A percentile compares a stretch with the other conserved stretches of the same genome.
phyloP scores from a whole-genome alignment of 2,888 invertebrate species.

The Eustalomyia histrio region DNA sequence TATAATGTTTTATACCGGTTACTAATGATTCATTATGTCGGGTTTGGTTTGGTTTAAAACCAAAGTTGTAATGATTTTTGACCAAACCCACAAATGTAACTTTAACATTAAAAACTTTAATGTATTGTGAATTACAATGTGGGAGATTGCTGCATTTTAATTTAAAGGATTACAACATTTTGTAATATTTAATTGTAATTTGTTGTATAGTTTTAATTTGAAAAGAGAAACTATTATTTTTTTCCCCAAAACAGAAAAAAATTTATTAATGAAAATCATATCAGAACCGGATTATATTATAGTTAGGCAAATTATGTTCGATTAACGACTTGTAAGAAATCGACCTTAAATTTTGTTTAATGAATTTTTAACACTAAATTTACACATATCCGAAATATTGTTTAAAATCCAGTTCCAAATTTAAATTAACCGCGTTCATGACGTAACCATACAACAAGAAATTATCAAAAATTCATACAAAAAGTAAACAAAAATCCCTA shows the following conservation, averaged over 20 bases:
- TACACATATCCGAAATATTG: no score
- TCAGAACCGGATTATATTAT: no score
- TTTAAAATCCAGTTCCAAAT: no score
- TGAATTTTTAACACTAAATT: no score
- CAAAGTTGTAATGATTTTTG: background rate
- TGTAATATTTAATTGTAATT: background rate
- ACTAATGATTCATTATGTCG: background rate
- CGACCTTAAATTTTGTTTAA: no score
- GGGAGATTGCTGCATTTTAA: slow-evolving; percentile 14
- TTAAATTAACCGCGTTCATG: no score
- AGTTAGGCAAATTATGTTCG: no score
- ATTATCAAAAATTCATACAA: no score
- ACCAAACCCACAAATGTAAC: slow-evolving; percentile 31
- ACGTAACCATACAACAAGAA: no score
- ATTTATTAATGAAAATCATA: no score
- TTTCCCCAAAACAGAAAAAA: background rate
- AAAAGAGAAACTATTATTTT: background rate
- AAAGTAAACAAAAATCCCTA: no score
- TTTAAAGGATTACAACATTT: slow-evolving; percentile 8
- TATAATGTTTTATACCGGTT: background rate
- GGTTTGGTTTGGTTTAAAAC: background rate
- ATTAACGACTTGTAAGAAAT: no score
- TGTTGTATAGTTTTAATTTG: background rate
- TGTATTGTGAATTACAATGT: background rate
- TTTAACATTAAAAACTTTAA: background rate